A percentile compares a stretch with the other conserved stretches of the same genome.
Evolutionary conservation across 2,888 invertebrate species (phyloP).

Genomic region (Drosophila anceps): DNA sequence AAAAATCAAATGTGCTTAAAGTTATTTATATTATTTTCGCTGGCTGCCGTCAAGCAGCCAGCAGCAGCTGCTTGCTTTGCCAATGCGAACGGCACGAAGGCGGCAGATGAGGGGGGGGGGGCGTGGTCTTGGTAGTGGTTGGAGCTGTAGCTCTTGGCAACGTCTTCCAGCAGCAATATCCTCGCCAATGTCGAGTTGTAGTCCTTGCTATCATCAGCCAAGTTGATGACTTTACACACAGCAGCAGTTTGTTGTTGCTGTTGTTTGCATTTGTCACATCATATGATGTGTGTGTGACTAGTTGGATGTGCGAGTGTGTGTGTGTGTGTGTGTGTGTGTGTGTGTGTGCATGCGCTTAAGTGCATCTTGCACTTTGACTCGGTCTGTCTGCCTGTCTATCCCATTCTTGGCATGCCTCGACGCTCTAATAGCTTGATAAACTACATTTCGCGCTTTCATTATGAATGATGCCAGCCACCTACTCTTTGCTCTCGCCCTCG

Average conservation of each 20-base stretch:
- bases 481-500: background rate
- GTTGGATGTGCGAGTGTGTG: too few relatives aligned
- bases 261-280: conserved; percentile 40
- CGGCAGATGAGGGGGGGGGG: background rate
- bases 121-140: background rate
- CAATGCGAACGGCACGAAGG: background rate
- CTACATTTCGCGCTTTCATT: conserved; percentile 62
- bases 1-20: conserved; percentile 71
- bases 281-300: conserved; percentile 12
- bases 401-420: conserved; percentile 34
- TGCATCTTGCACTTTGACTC: conserved; percentile 65
- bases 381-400: conserved; percentile 28
- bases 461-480: conserved; percentile 50
- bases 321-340: background rate
- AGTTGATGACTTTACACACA: conserved; percentile 61
- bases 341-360: conserved; percentile 51
- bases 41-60: conserved; percentile 25
- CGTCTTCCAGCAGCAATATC: conserved; percentile 26
- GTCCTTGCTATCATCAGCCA: conserved; percentile 46
- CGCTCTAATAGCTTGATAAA: conserved; percentile 75
- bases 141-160: conserved; percentile 31
- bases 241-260: conserved; percentile 33
- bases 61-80: conserved; percentile 22
- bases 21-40: conserved; percentile 62
- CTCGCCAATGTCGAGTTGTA: conserved; percentile 18